Percentiles rank a stretch among this genome's conserved stretches.
Conservation (phyloP, 1,140 invertebrate genomes). For the Eufriesea mexicana region DNA sequence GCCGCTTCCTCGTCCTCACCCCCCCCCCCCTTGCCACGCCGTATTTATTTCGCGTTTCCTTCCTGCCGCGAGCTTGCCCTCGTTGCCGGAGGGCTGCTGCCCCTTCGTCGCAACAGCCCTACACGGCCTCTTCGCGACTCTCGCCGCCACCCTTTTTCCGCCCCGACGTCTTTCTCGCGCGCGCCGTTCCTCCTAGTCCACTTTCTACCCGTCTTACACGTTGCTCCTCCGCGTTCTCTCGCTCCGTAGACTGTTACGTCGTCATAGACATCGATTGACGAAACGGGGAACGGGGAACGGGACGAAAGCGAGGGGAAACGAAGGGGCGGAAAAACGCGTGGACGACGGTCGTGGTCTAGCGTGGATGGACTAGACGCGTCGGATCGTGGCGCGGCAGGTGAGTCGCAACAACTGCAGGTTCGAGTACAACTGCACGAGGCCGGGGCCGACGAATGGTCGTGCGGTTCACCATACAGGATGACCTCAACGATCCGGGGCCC, state of each 20-base stretch:
- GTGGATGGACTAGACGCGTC: conserved; percentile 28
- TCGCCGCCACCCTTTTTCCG: conserved; percentile 1
- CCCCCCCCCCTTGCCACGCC: conserved; percentile 68
- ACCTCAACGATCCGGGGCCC: conserved; percentile 49
- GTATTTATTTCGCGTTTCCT: conserved; percentile 83
- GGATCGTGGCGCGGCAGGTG: conserved; percentile 42
- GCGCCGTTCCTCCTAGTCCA: not conserved
- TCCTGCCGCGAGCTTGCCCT: conserved; percentile 72
- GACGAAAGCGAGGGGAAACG: not conserved
- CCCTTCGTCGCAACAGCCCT: conserved; percentile 28
- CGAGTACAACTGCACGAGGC: conserved; percentile 17
- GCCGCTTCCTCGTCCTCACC: conserved; percentile 60
- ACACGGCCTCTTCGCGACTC: conserved; percentile 45
- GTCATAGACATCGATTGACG: too few species aligned
- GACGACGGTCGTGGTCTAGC: not conserved
- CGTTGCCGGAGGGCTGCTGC: conserved; percentile 54
- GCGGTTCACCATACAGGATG: conserved; percentile 43
- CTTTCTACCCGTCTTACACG: not conserved
- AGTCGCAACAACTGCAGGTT: conserved; percentile 38
- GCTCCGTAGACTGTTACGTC: too few species aligned
- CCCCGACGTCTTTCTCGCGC: not conserved
- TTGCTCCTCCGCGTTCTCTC: not conserved
- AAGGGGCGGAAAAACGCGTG: not conserved
- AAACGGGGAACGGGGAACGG: too few species aligned
- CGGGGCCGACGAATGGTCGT: conserved; percentile 11